Percentiles rank a stretch among this genome's conserved stretches.
Evolutionary conservation across 2,113 vertebrate species (phyloP).

Genomic region (Erinaceus europaeus): DNA sequence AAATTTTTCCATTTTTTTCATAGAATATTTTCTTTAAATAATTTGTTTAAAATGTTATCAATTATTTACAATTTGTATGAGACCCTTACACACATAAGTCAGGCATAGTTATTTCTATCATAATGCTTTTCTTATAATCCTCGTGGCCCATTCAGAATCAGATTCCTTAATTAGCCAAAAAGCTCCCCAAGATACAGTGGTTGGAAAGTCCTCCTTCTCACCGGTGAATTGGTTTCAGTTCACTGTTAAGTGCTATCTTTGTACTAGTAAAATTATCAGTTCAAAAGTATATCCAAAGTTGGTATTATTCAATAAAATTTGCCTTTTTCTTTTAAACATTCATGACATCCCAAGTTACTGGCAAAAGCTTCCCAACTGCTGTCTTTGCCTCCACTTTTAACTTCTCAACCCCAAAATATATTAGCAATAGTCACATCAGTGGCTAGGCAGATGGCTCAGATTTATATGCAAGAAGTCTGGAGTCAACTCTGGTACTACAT

Average conservation of each 20-base stretch:
- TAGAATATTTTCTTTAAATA: neutral
- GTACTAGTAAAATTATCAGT: neutral
- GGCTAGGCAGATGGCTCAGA: too few relatives aligned
- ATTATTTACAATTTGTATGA: neutral
- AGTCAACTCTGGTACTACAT: too few relatives aligned
- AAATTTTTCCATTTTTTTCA: slow-evolving; percentile 2
- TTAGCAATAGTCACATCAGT: too few relatives aligned
- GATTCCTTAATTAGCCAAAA: neutral
- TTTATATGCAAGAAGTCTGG: too few relatives aligned
- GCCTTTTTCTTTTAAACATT: neutral
- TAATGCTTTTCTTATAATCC: neutral
- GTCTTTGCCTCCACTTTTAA: neutral
- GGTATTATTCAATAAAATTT: neutral
- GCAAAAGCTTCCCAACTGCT: neutral
- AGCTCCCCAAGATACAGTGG: neutral
- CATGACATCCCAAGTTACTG: neutral
- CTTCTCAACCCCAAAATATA: neutral
- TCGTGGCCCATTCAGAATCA: neutral
- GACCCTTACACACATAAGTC: neutral
- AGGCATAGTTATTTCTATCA: neutral
- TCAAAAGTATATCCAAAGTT: neutral
- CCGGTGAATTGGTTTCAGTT: neutral
- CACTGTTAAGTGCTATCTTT: neutral
- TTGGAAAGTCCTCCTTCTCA: neutral
- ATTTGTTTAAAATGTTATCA: neutral